Evolutionary conservation across 2,113 vertebrate species (phyloP).

Genomic region (Mustela nigripes): DNA sequence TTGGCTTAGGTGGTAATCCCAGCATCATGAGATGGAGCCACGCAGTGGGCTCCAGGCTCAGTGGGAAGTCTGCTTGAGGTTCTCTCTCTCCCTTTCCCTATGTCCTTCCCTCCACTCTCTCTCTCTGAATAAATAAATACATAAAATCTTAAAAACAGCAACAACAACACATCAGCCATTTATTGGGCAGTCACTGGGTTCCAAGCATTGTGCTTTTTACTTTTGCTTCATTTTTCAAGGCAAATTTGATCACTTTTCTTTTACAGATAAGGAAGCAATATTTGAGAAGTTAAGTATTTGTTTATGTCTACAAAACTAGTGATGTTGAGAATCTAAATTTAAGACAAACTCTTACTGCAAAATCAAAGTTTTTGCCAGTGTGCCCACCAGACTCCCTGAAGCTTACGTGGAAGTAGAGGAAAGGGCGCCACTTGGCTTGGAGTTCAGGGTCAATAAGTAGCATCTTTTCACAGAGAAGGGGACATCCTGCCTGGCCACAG

Average conservation of each 20-base stretch:
- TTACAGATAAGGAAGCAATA: neutral
- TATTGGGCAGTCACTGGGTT: accelerated
- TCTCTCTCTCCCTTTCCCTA: neutral
- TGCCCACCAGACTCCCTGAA: neutral
- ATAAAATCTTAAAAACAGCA: neutral
- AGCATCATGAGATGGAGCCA: neutral
- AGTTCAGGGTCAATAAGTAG: neutral
- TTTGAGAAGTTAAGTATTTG: neutral
- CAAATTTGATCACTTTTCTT: neutral
- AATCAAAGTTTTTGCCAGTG: neutral
- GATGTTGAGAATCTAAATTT: neutral
- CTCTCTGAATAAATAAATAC: neutral
- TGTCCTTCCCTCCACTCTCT: neutral
- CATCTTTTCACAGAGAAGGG: neutral
- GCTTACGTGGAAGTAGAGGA: neutral
- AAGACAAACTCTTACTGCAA: neutral
- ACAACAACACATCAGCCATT: neutral
- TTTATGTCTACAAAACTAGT: neutral
- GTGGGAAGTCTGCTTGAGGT: neutral
- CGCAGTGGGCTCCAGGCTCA: neutral
- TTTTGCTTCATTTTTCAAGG: neutral
- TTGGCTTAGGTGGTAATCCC: neutral
- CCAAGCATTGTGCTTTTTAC: too few relatives aligned
- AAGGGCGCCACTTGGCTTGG: accelerated
- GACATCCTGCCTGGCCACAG: neutral